Conservation (phyloP, 2,888 invertebrate genomes). For the Luperina testacea region DNA sequence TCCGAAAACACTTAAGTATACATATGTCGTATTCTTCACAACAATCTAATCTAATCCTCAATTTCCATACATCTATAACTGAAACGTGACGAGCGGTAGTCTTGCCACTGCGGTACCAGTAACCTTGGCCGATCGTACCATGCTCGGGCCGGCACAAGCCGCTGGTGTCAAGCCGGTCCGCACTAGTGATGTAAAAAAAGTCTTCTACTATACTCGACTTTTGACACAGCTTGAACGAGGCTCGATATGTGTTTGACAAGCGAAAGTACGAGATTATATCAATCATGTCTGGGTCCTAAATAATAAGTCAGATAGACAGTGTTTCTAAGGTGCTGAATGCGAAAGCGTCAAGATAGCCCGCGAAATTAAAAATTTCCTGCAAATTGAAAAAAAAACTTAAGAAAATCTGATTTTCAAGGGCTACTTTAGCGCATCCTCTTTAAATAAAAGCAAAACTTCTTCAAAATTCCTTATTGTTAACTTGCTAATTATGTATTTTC, state of each 20-base stretch:
- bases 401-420: not conserved
- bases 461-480: not conserved
- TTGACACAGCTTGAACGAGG: slow-evolving; percentile 14
- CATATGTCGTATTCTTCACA: slow-evolving; percentile 8
- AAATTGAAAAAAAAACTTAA: not conserved
- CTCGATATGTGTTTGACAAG: slow-evolving; percentile 26
- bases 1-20: slow-evolving; percentile 15
- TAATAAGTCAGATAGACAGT: not conserved
- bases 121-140: slow-evolving; percentile 81
- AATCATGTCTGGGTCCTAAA: slow-evolving; percentile 23
- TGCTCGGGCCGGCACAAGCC: slow-evolving; percentile 75
- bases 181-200: slow-evolving; percentile 59
- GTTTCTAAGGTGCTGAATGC: not conserved
- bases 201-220: slow-evolving; percentile 34
- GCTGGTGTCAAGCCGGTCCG: slow-evolving; percentile 66
- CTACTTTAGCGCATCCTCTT: too few relatives aligned
- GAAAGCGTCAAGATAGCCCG: not conserved
- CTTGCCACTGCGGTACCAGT: slow-evolving; percentile 64
- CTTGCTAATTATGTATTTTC: not conserved
- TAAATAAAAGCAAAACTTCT: not conserved
- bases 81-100: slow-evolving; percentile 60
- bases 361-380: not conserved
- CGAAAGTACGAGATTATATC: slow-evolving; percentile 23
- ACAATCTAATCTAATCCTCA: slow-evolving; percentile 42
- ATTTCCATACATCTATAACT: slow-evolving; percentile 51